These are phyloP conservation scores for Sus cebifrons DNA, from an alignment of 2,797 vertebrate species.

Conservation along the genomic window DNA sequence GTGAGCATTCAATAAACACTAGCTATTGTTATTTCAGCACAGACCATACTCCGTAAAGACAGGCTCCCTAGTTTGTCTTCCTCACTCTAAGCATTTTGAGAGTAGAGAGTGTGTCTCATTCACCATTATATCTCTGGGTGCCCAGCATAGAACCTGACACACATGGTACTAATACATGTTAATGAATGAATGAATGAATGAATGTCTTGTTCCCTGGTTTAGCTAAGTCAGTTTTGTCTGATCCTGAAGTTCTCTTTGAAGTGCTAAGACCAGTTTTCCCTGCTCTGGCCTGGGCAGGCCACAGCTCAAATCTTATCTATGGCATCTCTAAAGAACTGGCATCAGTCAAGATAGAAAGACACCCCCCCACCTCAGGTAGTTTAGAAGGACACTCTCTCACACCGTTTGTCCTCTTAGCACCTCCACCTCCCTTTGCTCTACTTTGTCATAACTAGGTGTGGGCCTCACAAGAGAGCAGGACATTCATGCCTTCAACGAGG, in stretches of 20 bases:
- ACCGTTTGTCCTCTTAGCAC: background rate
- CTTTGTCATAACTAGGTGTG: background rate
- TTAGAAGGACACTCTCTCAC: background rate
- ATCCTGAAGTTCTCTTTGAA: slow-evolving; percentile 16
- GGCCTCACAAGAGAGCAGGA: slow-evolving; percentile 27
- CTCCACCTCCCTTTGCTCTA: slow-evolving; percentile 40
- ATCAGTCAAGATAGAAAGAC: slow-evolving; percentile 11
- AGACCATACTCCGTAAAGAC: background rate
- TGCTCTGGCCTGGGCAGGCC: background rate
- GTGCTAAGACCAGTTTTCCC: slow-evolving; percentile 29
- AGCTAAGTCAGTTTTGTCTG: background rate
- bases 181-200: background rate
- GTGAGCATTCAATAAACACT: slow-evolving; percentile 4
- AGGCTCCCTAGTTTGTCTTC: slow-evolving; percentile 11
- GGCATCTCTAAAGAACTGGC: background rate
- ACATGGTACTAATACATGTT: background rate
- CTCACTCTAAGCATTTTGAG: slow-evolving; percentile 33
- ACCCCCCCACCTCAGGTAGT: background rate
- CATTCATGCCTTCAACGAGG: background rate
- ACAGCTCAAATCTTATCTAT: background rate
- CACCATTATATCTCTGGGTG: background rate
- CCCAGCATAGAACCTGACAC: background rate
- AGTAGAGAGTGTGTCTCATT: background rate
- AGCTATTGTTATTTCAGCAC: background rate
- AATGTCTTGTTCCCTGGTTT: slow-evolving; percentile 22